Evolutionary conservation across 2,797 vertebrate genomes (phyloP).

Genomic region (Tokudaia tokunoshimensis): DNA sequence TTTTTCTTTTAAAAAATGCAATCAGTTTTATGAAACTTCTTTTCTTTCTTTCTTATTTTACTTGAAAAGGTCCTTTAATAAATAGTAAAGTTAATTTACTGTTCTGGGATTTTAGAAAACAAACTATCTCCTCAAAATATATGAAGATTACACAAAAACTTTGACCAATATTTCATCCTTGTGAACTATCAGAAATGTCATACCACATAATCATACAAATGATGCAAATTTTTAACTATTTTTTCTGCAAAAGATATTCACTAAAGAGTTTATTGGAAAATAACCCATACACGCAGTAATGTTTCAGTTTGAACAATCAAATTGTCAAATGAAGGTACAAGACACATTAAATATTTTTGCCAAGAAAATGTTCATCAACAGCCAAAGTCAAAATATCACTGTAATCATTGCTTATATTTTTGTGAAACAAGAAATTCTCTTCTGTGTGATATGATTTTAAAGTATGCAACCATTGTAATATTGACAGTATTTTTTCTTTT

Average conservation of each 20-base stretch:
- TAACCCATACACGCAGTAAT: background rate
- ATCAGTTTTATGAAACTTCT: background rate
- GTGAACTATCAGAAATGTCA: background rate
- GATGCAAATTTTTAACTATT: background rate
- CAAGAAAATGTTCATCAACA: background rate
- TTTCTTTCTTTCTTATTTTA: background rate
- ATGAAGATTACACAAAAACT: background rate
- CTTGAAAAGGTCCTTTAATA: background rate
- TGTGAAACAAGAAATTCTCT: background rate
- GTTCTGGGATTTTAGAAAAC: background rate
- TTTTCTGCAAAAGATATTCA: background rate
- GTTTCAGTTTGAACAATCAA: background rate
- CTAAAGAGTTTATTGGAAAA: background rate
- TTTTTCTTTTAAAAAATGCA: background rate
- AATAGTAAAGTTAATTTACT: background rate
- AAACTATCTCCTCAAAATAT: background rate
- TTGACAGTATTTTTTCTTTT: background rate
- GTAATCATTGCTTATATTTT: background rate
- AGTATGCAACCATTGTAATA: background rate
- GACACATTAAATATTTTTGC: background rate
- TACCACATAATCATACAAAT: background rate
- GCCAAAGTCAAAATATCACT: background rate
- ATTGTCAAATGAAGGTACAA: background rate
- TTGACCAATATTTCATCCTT: background rate
- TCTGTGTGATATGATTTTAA: background rate